Evolutionary conservation across 2,888 invertebrate genomes (phyloP).

Genomic region (Daptonema setosum): DNA sequence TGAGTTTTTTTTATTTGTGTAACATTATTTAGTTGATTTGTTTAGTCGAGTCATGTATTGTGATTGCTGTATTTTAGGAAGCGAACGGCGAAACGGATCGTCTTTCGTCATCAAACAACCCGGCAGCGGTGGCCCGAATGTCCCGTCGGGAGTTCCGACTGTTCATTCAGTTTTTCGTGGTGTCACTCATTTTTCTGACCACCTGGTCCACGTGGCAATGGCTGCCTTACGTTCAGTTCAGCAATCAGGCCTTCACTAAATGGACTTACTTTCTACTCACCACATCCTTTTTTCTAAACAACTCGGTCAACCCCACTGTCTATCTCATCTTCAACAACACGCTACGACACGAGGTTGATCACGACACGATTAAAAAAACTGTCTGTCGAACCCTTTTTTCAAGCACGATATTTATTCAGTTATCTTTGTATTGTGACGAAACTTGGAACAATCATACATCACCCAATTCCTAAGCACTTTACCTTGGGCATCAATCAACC

Average conservation of each 20-base stretch:
- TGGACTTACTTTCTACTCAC: constrained; percentile 24
- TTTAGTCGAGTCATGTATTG: too few species aligned
- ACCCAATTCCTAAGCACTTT: too few species aligned
- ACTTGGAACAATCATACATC: too few species aligned
- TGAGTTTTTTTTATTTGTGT: too few species aligned
- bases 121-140: not conserved
- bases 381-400: too few species aligned
- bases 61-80: not conserved
- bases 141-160: constrained; percentile 7
- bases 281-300: constrained; percentile 22
- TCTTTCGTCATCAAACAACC: not conserved
- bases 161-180: constrained; percentile 23
- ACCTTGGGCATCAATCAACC: too few species aligned
- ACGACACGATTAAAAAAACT: too few species aligned
- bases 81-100: not conserved
- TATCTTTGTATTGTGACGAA: too few species aligned
- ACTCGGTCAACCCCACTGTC: constrained; percentile 22
- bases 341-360: constrained; percentile 17
- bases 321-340: constrained; percentile 23
- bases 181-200: constrained; percentile 20
- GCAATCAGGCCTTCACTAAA: constrained; percentile 11
- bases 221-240: constrained; percentile 14
- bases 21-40: too few species aligned
- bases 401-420: too few species aligned
- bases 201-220: constrained; percentile 25